Evolutionary conservation across 2,797 vertebrate genomes (phyloP), one percentile per base, ranked within the genome.

Genomic region (Rhadinocentrus ornatus): DNA sequence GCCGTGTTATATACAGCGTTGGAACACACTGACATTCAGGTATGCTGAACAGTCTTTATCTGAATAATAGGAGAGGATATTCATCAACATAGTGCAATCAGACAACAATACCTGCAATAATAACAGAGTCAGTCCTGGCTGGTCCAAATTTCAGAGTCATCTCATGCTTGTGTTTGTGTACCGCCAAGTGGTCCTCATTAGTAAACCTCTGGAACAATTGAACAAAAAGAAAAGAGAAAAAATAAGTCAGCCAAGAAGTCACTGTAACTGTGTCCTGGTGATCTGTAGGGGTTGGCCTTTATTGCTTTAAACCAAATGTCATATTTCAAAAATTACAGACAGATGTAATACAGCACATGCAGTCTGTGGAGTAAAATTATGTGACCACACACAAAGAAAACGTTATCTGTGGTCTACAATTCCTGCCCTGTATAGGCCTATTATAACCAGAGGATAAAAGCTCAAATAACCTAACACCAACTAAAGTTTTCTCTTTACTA

Each of bases 141-240:
- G 98, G 97, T 90, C 97, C 97, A 77, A 99, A 98, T 88, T 98
- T 99, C 88, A 99, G 88, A 27, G 97, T 99, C 97, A 99, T 98
- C 93, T 99, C 97, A 73, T 99, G 98, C 90, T 99, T 99, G 94
- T 99, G 98, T 93, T 97, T 99, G 92, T 99, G 98, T 76, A 99
- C 98, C 24, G 98, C 96, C 94, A 99, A 95, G 93, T 99, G 98
- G 93, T 99, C 97, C 94, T 98, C 97, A 67, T 99, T 99, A 73
- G 97, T 99, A 89, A 99, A 99, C 92, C 97, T 95, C 97, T 99
- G 89, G 24, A 90, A 87, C 70, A 91, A 88, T 0, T 74, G 78
- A 76, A 73, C 13, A 34, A 81, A 9, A 69, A 66, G 2, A 63
- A 32, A 71, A 56, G 31, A 72, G 37, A 22, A 53, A 58, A 57